Evolutionary conservation across 2,113 vertebrate genomes (phyloP).

Genomic region (Plestiodon gilberti): DNA sequence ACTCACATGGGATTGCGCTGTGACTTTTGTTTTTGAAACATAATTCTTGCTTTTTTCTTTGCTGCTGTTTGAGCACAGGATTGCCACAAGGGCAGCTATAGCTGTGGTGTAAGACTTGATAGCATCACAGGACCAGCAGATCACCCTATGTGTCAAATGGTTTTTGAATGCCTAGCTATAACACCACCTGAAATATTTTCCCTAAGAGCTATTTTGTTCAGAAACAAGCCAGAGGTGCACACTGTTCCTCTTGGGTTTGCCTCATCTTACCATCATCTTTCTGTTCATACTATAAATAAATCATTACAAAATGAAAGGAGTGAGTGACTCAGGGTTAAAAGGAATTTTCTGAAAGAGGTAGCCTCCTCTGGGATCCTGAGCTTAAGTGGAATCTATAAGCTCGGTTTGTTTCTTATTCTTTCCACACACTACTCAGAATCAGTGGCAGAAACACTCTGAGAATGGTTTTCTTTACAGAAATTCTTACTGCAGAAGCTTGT

Average conservation of each 20-base stretch:
- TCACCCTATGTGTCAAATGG: neutral
- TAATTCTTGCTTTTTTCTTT: neutral
- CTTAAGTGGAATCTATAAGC: constrained; percentile 2
- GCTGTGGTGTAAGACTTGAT: neutral
- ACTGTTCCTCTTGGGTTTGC: neutral
- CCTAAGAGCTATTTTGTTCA: constrained; percentile 12
- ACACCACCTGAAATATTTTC: constrained; percentile 7
- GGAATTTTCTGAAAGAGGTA: neutral
- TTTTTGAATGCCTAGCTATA: neutral
- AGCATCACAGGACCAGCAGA: too few relatives aligned
- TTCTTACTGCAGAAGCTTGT: constrained; percentile 9
- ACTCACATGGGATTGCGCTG: neutral
- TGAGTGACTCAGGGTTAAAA: constrained; percentile 1
- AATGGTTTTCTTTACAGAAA: constrained; percentile 1
- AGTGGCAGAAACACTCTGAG: neutral
- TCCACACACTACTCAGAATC: neutral
- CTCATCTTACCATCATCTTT: constrained; percentile 4
- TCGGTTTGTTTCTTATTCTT: neutral
- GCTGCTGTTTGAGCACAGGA: neutral
- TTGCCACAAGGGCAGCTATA: too few relatives aligned
- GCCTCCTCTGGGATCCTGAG: neutral
- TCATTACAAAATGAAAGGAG: neutral
- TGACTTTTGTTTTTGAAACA: neutral
- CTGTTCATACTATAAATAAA: constrained; percentile 29
- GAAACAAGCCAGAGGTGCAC: neutral